Base-by-base conservation (phyloP, 2,888 invertebrate species). In the Alentia gelatinosa region DNA sequence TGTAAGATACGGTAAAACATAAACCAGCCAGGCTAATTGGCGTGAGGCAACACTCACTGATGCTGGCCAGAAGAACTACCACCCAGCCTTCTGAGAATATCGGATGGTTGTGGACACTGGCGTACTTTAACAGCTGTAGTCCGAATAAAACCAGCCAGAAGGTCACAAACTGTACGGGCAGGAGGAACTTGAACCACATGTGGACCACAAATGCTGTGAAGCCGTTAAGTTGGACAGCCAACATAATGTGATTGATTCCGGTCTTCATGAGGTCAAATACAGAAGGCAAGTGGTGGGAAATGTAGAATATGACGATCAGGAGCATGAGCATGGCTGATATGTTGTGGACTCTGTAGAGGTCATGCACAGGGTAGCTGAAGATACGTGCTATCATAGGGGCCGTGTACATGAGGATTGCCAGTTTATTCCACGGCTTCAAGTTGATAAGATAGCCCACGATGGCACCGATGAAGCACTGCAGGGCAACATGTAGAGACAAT, bases 11-110 rank as follows among this genome's bases (percentile, higher is more conserved):
- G 0, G 97, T 96, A 23, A 97, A 96, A 92, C 97, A 96, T 37
- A 97, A 95, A 0, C 96, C 96, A 84, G 96, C 94, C 63, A 97
- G 94, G 90, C 96, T 96, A 37, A 97, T 94, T 5, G 97, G 97
- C 5, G 97, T 96, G 56, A 96, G 95, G 93, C 96, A 96, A 79
- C 96, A 96, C 91, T 96, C 96, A 23, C 96, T 96, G 39, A 96
- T 94, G 89, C 95, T 94, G 15, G 96, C 96, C 47, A 96, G 93
- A 33, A 96, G 90, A 40, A 96, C 93, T 40, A 96, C 93, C 56
- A 96, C 94, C 95, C 96, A 96, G 56, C 96, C 95, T 88, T 96
- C 95, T 40, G 95, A 93, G 63, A 94, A 92, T 30, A 95, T 92
- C 68, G 94, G 92, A 91, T 94, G 93, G 37, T 94, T 94, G 95